Conservation (phyloP, 2,797 vertebrate genomes). For the Nyctalus aviator region DNA sequence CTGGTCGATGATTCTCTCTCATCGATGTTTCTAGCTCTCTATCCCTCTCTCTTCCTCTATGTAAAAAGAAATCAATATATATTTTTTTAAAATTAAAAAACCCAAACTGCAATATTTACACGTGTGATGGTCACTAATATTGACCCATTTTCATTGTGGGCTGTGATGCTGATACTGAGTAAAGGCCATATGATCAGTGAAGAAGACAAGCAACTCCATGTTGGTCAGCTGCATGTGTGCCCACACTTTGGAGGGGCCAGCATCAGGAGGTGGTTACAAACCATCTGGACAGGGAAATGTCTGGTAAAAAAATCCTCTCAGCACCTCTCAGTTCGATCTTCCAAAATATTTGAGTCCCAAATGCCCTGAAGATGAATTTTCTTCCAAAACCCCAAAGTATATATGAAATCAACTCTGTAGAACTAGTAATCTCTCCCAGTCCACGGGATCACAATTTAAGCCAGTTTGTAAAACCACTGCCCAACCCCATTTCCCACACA, state of each 20-base stretch:
- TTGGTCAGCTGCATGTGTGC: background rate
- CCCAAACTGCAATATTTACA: background rate
- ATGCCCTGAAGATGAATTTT: background rate
- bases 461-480: background rate
- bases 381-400: conserved; percentile 22
- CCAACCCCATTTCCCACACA: background rate
- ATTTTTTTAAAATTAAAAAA: background rate
- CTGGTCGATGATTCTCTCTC: too few relatives aligned
- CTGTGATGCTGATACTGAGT: conserved; percentile 26
- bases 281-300: background rate
- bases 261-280: background rate
- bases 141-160: conserved; percentile 48
- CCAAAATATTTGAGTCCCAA: background rate
- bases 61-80: too few relatives aligned
- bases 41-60: too few relatives aligned
- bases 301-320: conserved; percentile 35
- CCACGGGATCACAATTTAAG: background rate
- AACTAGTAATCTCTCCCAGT: conserved; percentile 11
- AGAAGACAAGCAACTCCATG: conserved; percentile 50
- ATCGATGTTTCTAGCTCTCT: too few relatives aligned
- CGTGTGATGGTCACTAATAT: conserved; percentile 4
- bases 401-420: conserved; percentile 26
- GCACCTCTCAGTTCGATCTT: conserved; percentile 41
- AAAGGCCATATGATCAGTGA: conserved; percentile 38
- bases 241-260: background rate